Evolutionary conservation across 1,140 invertebrate species (phyloP), one percentile per base, ranked within the genome.

Genomic region (Aporrectodea caliginosa): DNA sequence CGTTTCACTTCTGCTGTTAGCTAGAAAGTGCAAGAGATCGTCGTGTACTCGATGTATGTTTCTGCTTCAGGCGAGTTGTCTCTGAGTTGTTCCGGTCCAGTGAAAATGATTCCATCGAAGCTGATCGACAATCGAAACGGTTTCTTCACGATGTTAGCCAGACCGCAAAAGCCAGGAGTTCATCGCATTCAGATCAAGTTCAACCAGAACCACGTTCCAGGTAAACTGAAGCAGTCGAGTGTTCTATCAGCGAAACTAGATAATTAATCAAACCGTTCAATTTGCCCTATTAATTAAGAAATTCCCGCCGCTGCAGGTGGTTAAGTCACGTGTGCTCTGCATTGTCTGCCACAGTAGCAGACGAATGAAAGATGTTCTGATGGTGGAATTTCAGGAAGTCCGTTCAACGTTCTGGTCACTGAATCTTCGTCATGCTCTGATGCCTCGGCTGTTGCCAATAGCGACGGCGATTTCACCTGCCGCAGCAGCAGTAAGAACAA

Each of bases 71-170:
- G 43, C 22, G 43, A 58, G 43, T 58, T 58, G 43, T 58, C 43
- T 6, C 6, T 58, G 6, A 58, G 43, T 58, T 58, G 43, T 58
- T 58, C 43, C 22, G 43, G 43, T 58, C 43, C 43, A 22, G 6
- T 58, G 43, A 58, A 22, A 12, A 12, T 22, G 43, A 22, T 58
- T 58, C 43, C 6, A 22, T 58, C 43, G 43, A 58, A 99, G 89
- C 90, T 99, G 0, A 97, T 97, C 85, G 97, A 99, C 89, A 97
- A 99, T 86, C 93, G 94, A 30, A 97, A 99, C 90, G 98, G 97
- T 32, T 99, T 97, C 0, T 98, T 97, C 86, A 97, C 95, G 0
- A 88, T 99, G 35, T 96, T 95, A 87, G 93, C 99, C 1, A 95
- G 95, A 89, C 96, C 97, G 32, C 95, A 96, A 86, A 96, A 98